Evolutionary conservation across 92 coral and sea anemone species (phyloP).

Genomic region (Epizoanthus rinbou): DNA sequence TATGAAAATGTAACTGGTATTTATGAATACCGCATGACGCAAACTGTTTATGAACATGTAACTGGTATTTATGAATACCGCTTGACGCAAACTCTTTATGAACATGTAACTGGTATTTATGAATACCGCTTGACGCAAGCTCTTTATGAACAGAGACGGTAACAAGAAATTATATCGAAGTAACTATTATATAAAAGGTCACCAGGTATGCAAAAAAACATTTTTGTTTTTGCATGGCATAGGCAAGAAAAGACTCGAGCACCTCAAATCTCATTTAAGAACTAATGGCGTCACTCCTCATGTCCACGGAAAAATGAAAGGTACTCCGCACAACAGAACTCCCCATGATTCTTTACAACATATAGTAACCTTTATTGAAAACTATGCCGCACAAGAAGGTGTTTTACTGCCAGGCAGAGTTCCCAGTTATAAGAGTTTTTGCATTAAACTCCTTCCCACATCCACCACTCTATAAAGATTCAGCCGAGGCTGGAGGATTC

Average conservation of each 20-base stretch:
- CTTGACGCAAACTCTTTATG: no score
- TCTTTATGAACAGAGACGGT: no score
- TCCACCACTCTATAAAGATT: no score
- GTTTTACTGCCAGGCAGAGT: constrained; percentile 47
- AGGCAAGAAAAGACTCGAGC: constrained; percentile 7
- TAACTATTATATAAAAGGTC: no score
- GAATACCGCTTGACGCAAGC: no score
- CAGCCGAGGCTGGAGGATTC: no score
- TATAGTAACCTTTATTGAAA: constrained; percentile 23
- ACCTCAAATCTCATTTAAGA: constrained; percentile 23
- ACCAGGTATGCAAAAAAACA: constrained; percentile 13
- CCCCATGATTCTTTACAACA: constrained; percentile 20
- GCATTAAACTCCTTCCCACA: constrained; percentile 26
- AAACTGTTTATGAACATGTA: no score
- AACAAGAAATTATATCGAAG: no score
- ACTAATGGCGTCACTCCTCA: constrained; percentile 25
- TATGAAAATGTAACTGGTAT: no score
- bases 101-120: no score
- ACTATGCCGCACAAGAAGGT: constrained; percentile 37
- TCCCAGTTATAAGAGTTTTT: constrained; percentile 30
- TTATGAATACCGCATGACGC: no score
- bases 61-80: no score
- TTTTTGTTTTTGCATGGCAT: constrained; percentile 34
- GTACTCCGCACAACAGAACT: neutral
- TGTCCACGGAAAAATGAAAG: constrained; percentile 32